Conservation (phyloP, 2,797 vertebrate species). For the Chanos chanos region DNA sequence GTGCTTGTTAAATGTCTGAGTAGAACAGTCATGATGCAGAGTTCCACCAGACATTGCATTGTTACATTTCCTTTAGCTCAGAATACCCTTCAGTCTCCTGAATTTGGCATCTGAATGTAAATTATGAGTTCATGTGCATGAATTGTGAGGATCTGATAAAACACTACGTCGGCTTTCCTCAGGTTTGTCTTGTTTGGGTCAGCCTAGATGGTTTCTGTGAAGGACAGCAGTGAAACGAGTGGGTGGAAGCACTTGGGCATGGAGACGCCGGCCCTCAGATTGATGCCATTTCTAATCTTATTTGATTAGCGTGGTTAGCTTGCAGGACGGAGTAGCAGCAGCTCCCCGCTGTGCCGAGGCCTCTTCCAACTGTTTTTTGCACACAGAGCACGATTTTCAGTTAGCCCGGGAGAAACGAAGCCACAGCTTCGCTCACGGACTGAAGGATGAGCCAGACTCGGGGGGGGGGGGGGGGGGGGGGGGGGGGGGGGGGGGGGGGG, state of each 20-base stretch:
- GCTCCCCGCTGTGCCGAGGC: neutral
- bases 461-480: neutral
- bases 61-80: too few relatives aligned
- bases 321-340: neutral
- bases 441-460: constrained; percentile 5
- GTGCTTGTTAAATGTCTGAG: too few relatives aligned
- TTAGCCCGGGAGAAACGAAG: constrained; percentile 21
- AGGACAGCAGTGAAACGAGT: neutral
- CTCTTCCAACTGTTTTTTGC: too few relatives aligned
- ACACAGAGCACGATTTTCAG: neutral
- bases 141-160: too few relatives aligned
- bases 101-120: too few relatives aligned
- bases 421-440: constrained; percentile 8
- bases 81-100: too few relatives aligned
- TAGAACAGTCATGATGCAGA: too few relatives aligned
- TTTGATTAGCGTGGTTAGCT: constrained; percentile 1
- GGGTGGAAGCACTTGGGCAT: neutral
- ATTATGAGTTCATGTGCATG: too few relatives aligned
- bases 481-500: constrained; percentile 39
- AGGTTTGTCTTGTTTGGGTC: too few relatives aligned
- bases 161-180: too few relatives aligned
- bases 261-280: constrained; percentile 4
- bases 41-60: too few relatives aligned
- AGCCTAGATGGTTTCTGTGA: neutral
- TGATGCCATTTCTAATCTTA: constrained; percentile 7